Conservation (phyloP, 2,888 invertebrate species). For the Oligia strigilis region DNA sequence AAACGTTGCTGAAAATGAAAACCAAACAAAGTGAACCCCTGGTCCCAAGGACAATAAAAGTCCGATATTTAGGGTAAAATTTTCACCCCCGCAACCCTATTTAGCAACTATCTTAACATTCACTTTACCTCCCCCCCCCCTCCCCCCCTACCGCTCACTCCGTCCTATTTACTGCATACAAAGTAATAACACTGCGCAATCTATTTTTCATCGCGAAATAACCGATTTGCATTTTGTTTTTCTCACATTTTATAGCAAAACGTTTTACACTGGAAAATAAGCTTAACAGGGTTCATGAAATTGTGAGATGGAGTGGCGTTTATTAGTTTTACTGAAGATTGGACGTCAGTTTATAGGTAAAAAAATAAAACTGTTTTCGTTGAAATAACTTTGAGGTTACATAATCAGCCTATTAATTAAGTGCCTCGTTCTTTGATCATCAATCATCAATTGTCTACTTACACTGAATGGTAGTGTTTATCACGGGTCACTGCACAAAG, state of each 20-base stretch:
- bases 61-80: neutral
- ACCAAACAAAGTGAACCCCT: too few species aligned
- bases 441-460: constrained; percentile 5
- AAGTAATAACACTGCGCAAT: constrained; percentile 62
- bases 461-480: neutral
- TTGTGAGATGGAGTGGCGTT: constrained; percentile 28
- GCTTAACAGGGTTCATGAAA: constrained; percentile 42
- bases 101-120: constrained; percentile 63
- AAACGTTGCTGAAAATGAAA: neutral
- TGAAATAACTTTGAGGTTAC: neutral
- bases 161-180: constrained; percentile 61
- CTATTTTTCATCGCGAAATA: constrained; percentile 65
- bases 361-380: neutral
- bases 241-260: constrained; percentile 49
- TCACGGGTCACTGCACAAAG: constrained; percentile 26
- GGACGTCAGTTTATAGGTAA: constrained; percentile 13
- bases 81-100: constrained; percentile 18
- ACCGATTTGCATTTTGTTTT: constrained; percentile 64
- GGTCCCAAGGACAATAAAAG: neutral
- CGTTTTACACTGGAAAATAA: constrained; percentile 56
- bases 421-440: constrained; percentile 10
- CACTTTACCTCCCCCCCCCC: constrained; percentile 43
- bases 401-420: neutral
- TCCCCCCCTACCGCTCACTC: constrained; percentile 2
- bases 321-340: constrained; percentile 39